Evolutionary conservation across 2,113 vertebrate species (phyloP).

Genomic region (Stictonetta naevosa): DNA sequence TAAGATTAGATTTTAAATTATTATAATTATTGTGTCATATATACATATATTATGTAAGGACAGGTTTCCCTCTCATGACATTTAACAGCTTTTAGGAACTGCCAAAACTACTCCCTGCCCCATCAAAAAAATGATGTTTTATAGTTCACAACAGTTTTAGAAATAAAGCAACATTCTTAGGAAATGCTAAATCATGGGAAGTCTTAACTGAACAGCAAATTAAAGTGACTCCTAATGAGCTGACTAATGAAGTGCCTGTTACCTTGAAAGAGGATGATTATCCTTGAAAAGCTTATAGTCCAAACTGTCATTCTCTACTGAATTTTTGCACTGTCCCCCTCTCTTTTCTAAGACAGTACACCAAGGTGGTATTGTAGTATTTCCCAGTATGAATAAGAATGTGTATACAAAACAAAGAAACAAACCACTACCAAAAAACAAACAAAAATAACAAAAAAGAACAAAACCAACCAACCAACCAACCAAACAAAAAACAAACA

Average conservation of each 20-base stretch:
- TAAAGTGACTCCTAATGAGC: conserved; percentile 5
- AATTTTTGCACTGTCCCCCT: background rate
- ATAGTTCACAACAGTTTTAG: conserved; percentile 14
- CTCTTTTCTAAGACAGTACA: background rate
- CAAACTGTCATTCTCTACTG: background rate
- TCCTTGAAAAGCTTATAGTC: background rate
- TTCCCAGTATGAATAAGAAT: background rate
- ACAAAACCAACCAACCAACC: too few species aligned
- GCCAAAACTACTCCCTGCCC: background rate
- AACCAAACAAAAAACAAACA: too few species aligned
- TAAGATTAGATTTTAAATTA: background rate
- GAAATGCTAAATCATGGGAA: conserved; percentile 18
- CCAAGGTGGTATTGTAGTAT: background rate
- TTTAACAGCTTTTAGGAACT: background rate
- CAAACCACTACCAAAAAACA: background rate
- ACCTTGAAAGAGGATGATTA: background rate
- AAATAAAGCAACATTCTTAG: conserved; percentile 19
- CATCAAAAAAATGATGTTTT: conserved; percentile 29
- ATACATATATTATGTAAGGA: background rate
- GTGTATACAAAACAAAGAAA: background rate
- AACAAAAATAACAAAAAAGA: background rate
- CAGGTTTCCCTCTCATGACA: background rate
- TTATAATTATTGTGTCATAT: background rate
- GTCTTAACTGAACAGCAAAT: background rate
- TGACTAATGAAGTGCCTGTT: conserved; percentile 17